Conservation (phyloP, 2,113 vertebrate species). For the Arizona elegans region DNA sequence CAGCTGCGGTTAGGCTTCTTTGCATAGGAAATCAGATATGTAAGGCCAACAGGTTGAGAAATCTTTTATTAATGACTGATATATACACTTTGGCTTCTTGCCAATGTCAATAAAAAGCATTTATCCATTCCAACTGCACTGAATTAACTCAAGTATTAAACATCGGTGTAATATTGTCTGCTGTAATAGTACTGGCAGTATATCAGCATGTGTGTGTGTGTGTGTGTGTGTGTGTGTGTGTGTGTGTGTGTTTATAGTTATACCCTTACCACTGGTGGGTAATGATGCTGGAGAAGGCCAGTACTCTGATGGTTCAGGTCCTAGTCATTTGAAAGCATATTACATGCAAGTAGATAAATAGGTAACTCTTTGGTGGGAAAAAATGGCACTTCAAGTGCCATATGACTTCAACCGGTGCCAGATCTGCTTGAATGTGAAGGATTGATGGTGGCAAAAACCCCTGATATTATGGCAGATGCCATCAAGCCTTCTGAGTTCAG, state of each 20-base stretch:
- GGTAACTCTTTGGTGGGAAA: too few relatives aligned
- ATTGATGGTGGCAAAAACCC: too few relatives aligned
- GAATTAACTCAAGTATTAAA: background rate
- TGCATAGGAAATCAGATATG: background rate
- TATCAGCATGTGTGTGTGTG: background rate
- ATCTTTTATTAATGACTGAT: background rate
- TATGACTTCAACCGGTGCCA: too few relatives aligned
- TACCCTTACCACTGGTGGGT: background rate
- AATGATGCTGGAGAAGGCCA: too few relatives aligned
- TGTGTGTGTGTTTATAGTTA: background rate
- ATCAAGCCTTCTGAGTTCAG: too few relatives aligned
- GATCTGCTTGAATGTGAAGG: too few relatives aligned
- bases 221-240: background rate
- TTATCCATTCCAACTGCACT: background rate
- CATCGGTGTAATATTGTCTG: background rate
- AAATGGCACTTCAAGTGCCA: too few relatives aligned
- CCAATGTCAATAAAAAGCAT: background rate
- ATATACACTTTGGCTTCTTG: background rate
- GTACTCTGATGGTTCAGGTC: too few relatives aligned
- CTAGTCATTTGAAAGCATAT: too few relatives aligned
- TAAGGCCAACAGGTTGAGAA: background rate
- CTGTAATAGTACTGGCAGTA: background rate
- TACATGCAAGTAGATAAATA: too few relatives aligned
- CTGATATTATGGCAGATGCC: too few relatives aligned
- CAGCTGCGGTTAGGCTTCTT: background rate